Evolutionary conservation across 2,888 invertebrate genomes (phyloP).

Genomic region (Plebejus argus): DNA sequence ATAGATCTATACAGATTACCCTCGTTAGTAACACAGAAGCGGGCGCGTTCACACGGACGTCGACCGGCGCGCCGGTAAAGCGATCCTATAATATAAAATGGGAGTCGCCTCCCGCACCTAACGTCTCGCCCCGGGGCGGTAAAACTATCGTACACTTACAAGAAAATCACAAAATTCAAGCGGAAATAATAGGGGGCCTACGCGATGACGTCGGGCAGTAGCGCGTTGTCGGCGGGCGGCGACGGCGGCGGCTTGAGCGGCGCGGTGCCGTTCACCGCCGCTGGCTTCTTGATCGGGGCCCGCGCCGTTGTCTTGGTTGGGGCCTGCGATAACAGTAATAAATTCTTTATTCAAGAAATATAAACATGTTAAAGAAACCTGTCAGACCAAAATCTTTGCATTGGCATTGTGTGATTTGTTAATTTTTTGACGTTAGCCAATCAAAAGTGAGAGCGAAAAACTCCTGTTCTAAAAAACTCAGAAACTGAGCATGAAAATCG

Average conservation of each 20-base stretch:
- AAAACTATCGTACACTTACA: conserved; percentile 77
- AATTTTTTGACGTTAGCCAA: too few species aligned
- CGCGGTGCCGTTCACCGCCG: conserved; percentile 51
- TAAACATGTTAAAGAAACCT: too few species aligned
- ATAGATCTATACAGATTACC: conserved; percentile 20
- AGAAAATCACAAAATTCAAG: conserved; percentile 80
- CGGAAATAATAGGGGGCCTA: conserved; percentile 77
- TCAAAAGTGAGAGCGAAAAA: too few species aligned
- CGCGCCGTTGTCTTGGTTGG: conserved; percentile 52
- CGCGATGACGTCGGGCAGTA: conserved; percentile 76
- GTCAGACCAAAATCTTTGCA: too few species aligned
- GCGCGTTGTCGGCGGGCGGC: conserved; percentile 71
- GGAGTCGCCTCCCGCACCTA: conserved; percentile 75
- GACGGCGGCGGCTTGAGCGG: conserved; percentile 74
- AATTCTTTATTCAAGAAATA: neutral
- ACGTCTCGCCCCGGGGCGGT: conserved; percentile 69
- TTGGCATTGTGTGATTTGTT: too few species aligned
- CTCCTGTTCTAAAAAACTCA: too few species aligned
- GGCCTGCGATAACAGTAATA: conserved; percentile 49
- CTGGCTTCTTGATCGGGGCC: conserved; percentile 56
- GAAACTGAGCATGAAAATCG: too few species aligned
- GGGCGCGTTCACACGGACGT: neutral
- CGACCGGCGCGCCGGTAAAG: conserved; percentile 66
- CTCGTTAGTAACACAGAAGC: neutral
- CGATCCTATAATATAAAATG: conserved; percentile 77